Conservation (phyloP, 2,888 invertebrate species). For the Pinctada fucata region DNA sequence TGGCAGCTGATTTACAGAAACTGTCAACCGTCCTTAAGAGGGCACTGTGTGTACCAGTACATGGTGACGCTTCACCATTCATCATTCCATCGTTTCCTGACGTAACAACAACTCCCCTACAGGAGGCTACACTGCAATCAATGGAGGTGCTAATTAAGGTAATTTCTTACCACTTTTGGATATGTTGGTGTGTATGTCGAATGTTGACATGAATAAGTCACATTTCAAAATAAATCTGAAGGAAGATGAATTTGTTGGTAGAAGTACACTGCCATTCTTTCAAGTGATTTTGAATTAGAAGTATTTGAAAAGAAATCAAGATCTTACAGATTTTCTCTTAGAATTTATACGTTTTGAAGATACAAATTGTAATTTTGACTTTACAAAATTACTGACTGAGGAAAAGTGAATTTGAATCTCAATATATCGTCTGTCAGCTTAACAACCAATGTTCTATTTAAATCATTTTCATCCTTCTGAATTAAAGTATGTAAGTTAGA, state of each 20-base stretch:
- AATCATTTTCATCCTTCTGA: too few relatives aligned
- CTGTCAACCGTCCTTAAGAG: conserved; percentile 87
- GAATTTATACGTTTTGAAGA: too few relatives aligned
- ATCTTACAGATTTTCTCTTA: too few relatives aligned
- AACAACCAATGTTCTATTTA: too few relatives aligned
- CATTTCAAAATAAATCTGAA: neutral
- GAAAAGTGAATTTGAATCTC: too few relatives aligned
- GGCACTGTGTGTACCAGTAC: conserved; percentile 88
- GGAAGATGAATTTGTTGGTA: neutral
- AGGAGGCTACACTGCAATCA: conserved; percentile 90
- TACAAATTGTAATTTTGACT: too few relatives aligned
- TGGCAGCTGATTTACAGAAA: conserved; percentile 84
- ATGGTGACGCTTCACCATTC: conserved; percentile 89
- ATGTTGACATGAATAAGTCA: neutral
- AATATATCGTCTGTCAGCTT: too few relatives aligned
- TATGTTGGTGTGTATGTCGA: neutral
- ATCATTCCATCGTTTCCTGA: conserved; percentile 88
- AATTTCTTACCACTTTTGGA: conserved; percentile 11
- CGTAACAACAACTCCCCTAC: conserved; percentile 84
- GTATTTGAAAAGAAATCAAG: too few relatives aligned
- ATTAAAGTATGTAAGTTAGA: too few relatives aligned
- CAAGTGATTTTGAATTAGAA: too few relatives aligned
- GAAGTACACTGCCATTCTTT: neutral
- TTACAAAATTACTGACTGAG: too few relatives aligned
- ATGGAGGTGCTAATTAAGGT: conserved; percentile 92